Evolutionary conservation across 1,140 invertebrate genomes (phyloP), one percentile per base, ranked within the genome.

Genomic region (Heliconius melpomene): DNA sequence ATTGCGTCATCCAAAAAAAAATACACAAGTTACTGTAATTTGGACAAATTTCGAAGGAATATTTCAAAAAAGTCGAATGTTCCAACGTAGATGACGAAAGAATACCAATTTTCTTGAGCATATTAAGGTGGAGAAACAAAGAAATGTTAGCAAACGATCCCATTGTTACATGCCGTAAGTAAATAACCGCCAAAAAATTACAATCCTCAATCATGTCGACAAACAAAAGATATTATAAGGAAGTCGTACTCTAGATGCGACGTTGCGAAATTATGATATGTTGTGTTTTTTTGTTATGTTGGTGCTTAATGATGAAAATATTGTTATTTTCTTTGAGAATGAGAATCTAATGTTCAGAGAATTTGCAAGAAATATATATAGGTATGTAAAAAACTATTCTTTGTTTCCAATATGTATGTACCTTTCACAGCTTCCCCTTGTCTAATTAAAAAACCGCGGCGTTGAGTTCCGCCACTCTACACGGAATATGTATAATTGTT

Each of bases 141-240:
- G 60, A 72, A 72, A 60, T 32, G 74, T 66, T 66, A 52, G 60
- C 74, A 77, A 77, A 80, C 71, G 73, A 36, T 40, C 36, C 79
- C 66, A 80, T 80, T 77, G 79, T 80, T 80, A 32, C 26, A 46
- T 54, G 60, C 23, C 72, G 38, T 75, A 79, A 79, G 54, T 71
- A 77, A 77, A 74, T 54, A 80, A 60, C 52, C 50, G 70, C 75
- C 71, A 72, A 80, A 77, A 80, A 80, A 73, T 72, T 77, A 36
- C 73, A 36, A 73, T 66, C 74, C 46, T 71, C 46, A 72, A 74
- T 73, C 74, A 80, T 77, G 52, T 60, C 23, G 72, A 76, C 75
- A 75, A 80, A 80, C 78, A 79, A 79, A 79, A 60, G 60, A 60
- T 29, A 29, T 66, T 66, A 29, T 66, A 66, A 66, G 60, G 60